Base-by-base conservation (phyloP, 1,140 invertebrate species). In the Maconellicoccus hirsutus region DNA sequence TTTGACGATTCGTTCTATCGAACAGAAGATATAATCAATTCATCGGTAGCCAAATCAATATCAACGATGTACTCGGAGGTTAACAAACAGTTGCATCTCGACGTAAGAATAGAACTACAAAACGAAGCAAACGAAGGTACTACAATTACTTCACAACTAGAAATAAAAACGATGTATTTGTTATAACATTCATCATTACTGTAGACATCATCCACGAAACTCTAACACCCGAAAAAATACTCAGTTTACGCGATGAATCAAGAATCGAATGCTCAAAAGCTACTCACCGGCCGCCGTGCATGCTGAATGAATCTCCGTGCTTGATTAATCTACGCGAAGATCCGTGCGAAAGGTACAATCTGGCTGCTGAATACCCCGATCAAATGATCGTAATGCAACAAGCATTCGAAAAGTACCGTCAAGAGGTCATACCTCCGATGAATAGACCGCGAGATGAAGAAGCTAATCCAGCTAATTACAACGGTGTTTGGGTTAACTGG, bases 311-410 rank as follows among this genome's bases (percentile, higher is more conserved):
- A 70, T 76, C 81, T 1, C 84, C 88, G 1, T 93, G 91, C 75
- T 78, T 93, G 0, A 93, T 87, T 77, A 85, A 93, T 75, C 81
- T 93, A 29, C 78, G 78, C 16, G 78, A 82, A 19, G 91, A 93
- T 81, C 91, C 91, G 0, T 93, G 91, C 76, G 91, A 93, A 77
- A 84, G 79, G 71, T 80, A 84, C 29, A 90, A 93, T 80, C 75
- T 93, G 7, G 85, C 85, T 10, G 71, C 76, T 0, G 59, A 75
- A 0, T 69, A 79, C n/a, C 83, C 83, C 2, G 69, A 78, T 10
- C 76, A 85, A 1, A 52, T 85, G 1, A 63, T 77, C 0, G 76
- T 75, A 16, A 72, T 90, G 25, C 76, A 84, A 75, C 74, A 79
- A 19, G 71, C 78, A 14, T 72, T 87, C 0, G 42, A 78, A 4